Base-by-base conservation (phyloP, 2,113 vertebrate species). In the Oncorhynchus masou region DNA sequence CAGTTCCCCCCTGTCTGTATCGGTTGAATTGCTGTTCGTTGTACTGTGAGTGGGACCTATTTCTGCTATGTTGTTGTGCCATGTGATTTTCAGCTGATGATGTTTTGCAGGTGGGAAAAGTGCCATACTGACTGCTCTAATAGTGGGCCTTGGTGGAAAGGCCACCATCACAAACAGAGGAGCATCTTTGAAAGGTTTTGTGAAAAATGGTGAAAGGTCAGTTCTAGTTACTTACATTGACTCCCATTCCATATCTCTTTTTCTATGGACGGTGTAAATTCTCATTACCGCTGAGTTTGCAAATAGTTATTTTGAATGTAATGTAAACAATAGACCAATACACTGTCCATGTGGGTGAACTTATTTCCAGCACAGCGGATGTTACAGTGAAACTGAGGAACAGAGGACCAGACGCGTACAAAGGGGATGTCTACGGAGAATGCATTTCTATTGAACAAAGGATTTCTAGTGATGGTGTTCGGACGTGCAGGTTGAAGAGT, bases 111-210 rank as follows among this genome's bases (percentile, higher is more conserved):
- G 95, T 91, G 96, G 96, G 1, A 98, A 98, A 88, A 98, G 95
- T 85, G 97, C 96, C 1, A 94, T 98, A 0, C 91, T 98, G 77
- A 96, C 96, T 12, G 96, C 95, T 75, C 91, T 98, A 75, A 97
- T 97, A 29, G 96, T 97, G 15, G 96, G 95, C 15, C 95, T 97
- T 79, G 96, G 97, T 69, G 97, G 96, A 83, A 98, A 96, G 91
- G 96, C 96, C n/a, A 90, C 90, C 1, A 85, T 93, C 81, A 98
- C 97, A 15, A 98, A 96, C 39, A 93, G 97, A 92, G 96, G 95
- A 74, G 91, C 92, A 19, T 95, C 95, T 7, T 84, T 97, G 75
- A 98, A 96, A 84, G 94, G 94, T 68, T 98, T 98, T 88, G 95
- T 98, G 71, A 96, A 95, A 86, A 91, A 94, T 51, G 94, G 95